phyloP scores from a whole-genome alignment of 1,140 invertebrate genomes.

The Pseudobourletiella spinata region DNA sequence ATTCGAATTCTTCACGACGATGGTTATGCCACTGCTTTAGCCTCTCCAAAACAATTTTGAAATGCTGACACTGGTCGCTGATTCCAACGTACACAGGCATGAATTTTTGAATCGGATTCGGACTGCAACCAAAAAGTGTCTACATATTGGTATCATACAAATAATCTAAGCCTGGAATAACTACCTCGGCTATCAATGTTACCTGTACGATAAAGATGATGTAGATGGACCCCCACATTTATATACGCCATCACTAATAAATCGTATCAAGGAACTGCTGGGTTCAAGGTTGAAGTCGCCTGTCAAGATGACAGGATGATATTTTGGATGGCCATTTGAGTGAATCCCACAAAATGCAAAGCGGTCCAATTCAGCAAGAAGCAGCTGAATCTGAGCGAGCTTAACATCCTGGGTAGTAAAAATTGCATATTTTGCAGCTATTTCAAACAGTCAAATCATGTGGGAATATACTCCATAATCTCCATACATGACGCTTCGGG shows the following conservation, averaged over 20 bases:
- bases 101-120: constrained; percentile 37
- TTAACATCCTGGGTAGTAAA: constrained; percentile 65
- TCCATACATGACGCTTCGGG: constrained; percentile 66
- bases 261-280: constrained; percentile 52
- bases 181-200: too few species aligned
- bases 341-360: constrained; percentile 51
- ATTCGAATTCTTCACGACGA: constrained; percentile 23
- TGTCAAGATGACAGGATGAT: constrained; percentile 69
- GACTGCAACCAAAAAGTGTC: too few species aligned
- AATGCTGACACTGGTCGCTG: constrained; percentile 58
- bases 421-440: neutral
- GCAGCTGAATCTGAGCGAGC: constrained; percentile 67
- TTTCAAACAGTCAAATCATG: too few species aligned
- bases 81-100: constrained; percentile 50
- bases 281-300: constrained; percentile 84
- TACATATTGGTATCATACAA: too few species aligned
- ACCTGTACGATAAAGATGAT: neutral
- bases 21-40: constrained; percentile 22
- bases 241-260: constrained; percentile 53
- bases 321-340: constrained; percentile 40
- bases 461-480: too few species aligned
- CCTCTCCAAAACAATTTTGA: constrained; percentile 42
- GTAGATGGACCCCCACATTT: neutral
- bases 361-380: constrained; percentile 72
- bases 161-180: too few species aligned